phyloP scores from a whole-genome alignment of 2,888 invertebrate species.

The Seira ritae region DNA sequence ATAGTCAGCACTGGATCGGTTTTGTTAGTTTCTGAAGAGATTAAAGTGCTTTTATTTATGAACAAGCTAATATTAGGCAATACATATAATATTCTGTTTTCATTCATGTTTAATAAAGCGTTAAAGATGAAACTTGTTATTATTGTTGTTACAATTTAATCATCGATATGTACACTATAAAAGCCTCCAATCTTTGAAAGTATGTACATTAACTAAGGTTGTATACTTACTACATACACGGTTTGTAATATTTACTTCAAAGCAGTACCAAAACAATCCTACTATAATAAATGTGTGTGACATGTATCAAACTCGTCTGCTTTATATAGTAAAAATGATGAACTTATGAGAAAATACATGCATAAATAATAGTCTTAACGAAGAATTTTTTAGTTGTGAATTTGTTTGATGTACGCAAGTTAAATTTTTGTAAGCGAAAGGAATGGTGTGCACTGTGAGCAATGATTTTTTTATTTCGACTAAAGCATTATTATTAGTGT shows the following conservation, averaged over 20 bases:
- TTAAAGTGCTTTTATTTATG: too few species aligned
- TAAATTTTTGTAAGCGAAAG: background rate
- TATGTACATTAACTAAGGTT: background rate
- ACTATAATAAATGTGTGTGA: constrained; percentile 17
- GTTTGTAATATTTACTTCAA: constrained; percentile 18
- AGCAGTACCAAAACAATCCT: constrained; percentile 50
- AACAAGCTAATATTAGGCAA: too few species aligned
- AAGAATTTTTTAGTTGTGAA: constrained; percentile 20
- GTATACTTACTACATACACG: background rate
- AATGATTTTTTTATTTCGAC: background rate
- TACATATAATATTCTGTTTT: too few species aligned
- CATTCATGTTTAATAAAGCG: too few species aligned
- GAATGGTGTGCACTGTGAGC: background rate
- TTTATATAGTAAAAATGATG: background rate
- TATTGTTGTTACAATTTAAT: too few species aligned
- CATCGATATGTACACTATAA: too few species aligned
- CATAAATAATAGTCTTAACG: background rate
- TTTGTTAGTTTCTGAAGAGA: too few species aligned
- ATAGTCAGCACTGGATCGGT: too few species aligned
- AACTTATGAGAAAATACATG: background rate
- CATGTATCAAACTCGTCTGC: background rate
- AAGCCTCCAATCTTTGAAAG: too few species aligned
- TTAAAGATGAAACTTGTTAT: too few species aligned
- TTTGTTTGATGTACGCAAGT: constrained; percentile 3
- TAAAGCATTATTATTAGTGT: constrained; percentile 1